Percentiles rank a stretch among this genome's conserved stretches.
phyloP scores from a whole-genome alignment of 2,888 invertebrate species.

The Monochamus alternatus region DNA sequence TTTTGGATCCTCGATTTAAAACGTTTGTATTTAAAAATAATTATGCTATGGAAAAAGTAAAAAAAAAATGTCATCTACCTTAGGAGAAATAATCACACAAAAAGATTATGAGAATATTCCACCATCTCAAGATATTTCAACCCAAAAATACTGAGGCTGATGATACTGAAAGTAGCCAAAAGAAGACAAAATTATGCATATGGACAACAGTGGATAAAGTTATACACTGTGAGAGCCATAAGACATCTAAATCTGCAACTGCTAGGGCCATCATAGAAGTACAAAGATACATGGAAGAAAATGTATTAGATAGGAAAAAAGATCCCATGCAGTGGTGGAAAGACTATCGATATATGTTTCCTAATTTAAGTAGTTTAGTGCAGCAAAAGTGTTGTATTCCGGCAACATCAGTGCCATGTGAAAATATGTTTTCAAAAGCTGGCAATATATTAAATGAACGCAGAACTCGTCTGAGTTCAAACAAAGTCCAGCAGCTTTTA shows the following conservation, averaged over 20 bases:
- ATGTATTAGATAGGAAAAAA: conserved; percentile 15
- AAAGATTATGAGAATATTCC: too few relatives aligned
- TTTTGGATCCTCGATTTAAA: too few relatives aligned
- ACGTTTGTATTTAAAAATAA: too few relatives aligned
- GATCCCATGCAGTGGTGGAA: conserved; percentile 6
- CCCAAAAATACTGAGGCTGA: too few relatives aligned
- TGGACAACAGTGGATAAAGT: too few relatives aligned
- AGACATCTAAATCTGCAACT: not conserved
- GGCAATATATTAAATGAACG: conserved; percentile 5
- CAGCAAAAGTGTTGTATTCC: not conserved
- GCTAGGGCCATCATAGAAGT: conserved; percentile 21
- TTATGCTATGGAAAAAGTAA: too few relatives aligned
- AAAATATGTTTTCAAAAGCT: not conserved
- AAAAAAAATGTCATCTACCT: too few relatives aligned
- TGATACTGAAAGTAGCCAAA: too few relatives aligned
- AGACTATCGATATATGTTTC: not conserved
- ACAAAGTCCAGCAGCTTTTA: not conserved
- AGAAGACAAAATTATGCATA: too few relatives aligned
- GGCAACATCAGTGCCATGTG: conserved; percentile 14
- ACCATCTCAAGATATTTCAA: too few relatives aligned
- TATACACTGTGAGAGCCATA: not conserved
- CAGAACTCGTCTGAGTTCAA: conserved; percentile 9
- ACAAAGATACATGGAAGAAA: conserved; percentile 9
- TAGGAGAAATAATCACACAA: too few relatives aligned
- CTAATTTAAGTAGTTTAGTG: not conserved